A percentile compares a stretch with the other conserved stretches of the same genome.
These are phyloP conservation scores for Calosoma granatense DNA, from an alignment of 1,140 invertebrate species.

Conservation along the genomic window DNA sequence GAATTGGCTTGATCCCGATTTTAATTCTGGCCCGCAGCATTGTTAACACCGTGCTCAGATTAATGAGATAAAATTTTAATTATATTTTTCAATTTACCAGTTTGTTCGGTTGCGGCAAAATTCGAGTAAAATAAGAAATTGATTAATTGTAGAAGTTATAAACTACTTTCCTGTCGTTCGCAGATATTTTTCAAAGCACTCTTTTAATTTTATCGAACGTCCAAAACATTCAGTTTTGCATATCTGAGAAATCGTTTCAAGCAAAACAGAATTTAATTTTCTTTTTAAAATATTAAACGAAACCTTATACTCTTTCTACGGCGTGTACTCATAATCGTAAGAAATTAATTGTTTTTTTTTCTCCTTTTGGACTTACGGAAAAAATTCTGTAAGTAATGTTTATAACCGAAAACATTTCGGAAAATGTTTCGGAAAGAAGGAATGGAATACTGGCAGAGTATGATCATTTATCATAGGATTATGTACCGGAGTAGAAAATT, in stretches of 20 bases:
- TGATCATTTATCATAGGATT: too few species aligned
- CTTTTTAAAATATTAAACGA: not conserved
- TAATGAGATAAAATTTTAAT: not conserved
- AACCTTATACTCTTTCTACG: too few species aligned
- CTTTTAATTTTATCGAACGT: not conserved
- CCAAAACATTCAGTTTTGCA: not conserved
- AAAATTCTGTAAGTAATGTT: too few species aligned
- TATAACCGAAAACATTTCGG: too few species aligned
- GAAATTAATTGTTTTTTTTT: too few species aligned
- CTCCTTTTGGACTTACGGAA: too few species aligned
- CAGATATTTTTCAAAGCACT: not conserved
- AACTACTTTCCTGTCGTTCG: not conserved
- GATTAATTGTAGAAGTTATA: not conserved
- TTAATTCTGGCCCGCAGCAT: not conserved
- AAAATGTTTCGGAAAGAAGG: too few species aligned
- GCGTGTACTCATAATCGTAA: too few species aligned
- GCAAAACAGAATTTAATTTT: not conserved
- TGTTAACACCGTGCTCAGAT: not conserved
- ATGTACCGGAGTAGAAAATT: too few species aligned
- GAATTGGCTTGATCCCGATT: not conserved
- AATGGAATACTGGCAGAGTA: too few species aligned
- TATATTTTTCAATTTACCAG: not conserved
- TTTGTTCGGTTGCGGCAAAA: not conserved
- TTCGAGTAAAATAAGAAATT: not conserved
- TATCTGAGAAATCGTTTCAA: not conserved